Evolutionary conservation across 2,797 vertebrate genomes (phyloP).

Genomic region (Australoheros facetus): DNA sequence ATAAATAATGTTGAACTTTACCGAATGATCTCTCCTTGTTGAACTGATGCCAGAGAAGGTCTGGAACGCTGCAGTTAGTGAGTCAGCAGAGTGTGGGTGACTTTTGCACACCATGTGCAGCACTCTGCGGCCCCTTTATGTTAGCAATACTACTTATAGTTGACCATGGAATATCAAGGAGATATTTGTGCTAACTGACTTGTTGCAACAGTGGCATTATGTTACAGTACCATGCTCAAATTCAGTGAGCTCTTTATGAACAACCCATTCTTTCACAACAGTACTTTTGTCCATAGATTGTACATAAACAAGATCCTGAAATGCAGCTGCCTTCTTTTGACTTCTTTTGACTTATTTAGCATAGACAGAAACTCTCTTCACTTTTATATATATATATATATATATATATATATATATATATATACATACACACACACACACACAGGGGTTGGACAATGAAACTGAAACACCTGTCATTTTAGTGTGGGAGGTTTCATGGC

Average conservation of each 20-base stretch:
- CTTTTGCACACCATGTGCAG: background rate
- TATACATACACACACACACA: too few relatives aligned
- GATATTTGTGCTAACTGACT: background rate
- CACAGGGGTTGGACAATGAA: too few relatives aligned
- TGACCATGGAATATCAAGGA: background rate
- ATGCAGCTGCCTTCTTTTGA: background rate
- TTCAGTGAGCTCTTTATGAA: background rate
- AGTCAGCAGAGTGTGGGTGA: background rate
- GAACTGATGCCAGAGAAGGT: background rate
- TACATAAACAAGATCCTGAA: background rate
- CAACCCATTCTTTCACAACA: background rate
- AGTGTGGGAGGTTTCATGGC: too few relatives aligned
- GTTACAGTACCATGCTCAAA: background rate
- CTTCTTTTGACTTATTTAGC: background rate
- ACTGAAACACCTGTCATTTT: too few relatives aligned
- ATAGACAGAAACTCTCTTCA: background rate
- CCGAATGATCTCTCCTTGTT: background rate
- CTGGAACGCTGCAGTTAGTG: background rate
- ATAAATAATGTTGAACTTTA: too few relatives aligned
- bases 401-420: too few relatives aligned
- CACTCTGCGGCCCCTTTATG: background rate
- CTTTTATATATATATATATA: too few relatives aligned
- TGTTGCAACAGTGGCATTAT: background rate
- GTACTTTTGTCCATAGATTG: background rate
- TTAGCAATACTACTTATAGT: fast-evolving